These are phyloP conservation scores for Drosophila flavopinicola DNA, from an alignment of 2,888 invertebrate species.

Conservation along the genomic window DNA sequence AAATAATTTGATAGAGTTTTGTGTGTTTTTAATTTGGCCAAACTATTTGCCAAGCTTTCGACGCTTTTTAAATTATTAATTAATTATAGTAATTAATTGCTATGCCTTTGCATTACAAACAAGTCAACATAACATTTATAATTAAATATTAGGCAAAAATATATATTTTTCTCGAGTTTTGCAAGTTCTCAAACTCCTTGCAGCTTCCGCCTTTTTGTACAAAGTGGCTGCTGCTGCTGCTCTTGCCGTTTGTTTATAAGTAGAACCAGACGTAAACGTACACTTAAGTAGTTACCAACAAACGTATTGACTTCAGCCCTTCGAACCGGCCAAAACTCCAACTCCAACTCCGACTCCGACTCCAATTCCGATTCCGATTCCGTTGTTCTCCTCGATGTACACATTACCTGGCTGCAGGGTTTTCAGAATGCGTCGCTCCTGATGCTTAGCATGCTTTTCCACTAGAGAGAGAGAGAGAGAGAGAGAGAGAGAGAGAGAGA, in stretches of 20 bases:
- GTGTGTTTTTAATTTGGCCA: neutral
- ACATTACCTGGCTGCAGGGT: conserved; percentile 83
- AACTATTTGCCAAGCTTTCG: neutral
- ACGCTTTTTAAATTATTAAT: conserved; percentile 24
- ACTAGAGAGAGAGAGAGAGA: conserved; percentile 22
- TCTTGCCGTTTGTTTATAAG: conserved; percentile 3
- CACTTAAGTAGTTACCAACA: conserved; percentile 53
- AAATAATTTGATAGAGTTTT: too few relatives aligned
- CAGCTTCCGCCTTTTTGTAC: conserved; percentile 18
- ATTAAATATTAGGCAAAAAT: conserved; percentile 68
- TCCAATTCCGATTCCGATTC: conserved; percentile 44
- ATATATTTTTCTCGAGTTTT: conserved; percentile 10
- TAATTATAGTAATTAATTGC: conserved; percentile 53
- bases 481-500: neutral
- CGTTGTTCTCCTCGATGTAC: conserved; percentile 83
- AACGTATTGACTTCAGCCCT: conserved; percentile 64
- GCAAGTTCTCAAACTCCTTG: conserved; percentile 24
- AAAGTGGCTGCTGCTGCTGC: conserved; percentile 16
- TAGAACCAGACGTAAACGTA: conserved; percentile 18
- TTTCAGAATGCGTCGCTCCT: conserved; percentile 82
- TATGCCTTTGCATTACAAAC: conserved; percentile 79
- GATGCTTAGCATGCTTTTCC: conserved; percentile 79
- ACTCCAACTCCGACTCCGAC: conserved; percentile 45
- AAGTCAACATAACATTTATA: conserved; percentile 82
- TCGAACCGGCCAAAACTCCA: conserved; percentile 55